Evolutionary conservation across 2,888 invertebrate species (phyloP).

Genomic region (Mesodorylaimus sp.): DNA sequence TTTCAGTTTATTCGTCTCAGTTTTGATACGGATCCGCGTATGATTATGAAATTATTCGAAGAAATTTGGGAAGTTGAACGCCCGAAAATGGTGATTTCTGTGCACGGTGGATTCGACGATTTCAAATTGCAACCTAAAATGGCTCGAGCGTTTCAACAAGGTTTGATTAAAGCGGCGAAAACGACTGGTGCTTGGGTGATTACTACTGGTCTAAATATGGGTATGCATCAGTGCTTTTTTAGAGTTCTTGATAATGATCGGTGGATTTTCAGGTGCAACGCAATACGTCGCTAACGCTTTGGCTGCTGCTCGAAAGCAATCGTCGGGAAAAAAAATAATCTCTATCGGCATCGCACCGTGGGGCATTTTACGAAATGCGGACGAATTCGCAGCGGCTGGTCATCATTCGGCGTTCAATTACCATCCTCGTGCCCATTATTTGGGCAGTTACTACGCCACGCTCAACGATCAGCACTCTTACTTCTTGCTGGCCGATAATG

Average conservation of each 20-base stretch:
- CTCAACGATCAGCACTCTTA: constrained; percentile 92
- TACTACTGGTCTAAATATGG: constrained; percentile 46
- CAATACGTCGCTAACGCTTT: constrained; percentile 87
- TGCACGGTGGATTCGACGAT: constrained; percentile 91
- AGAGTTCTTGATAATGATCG: too few species aligned
- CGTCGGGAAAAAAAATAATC: constrained; percentile 41
- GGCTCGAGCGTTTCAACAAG: constrained; percentile 80
- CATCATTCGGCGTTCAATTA: constrained; percentile 12
- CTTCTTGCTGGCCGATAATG: constrained; percentile 94
- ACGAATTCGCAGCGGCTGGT: too few species aligned
- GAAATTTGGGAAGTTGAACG: constrained; percentile 85
- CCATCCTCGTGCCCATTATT: constrained; percentile 23
- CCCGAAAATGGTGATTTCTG: constrained; percentile 87
- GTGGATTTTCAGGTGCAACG: constrained; percentile 52
- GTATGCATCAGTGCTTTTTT: constrained; percentile 19
- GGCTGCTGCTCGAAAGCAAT: constrained; percentile 38
- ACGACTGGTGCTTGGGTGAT: constrained; percentile 97
- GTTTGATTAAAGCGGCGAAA: constrained; percentile 83
- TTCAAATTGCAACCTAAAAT: constrained; percentile 88
- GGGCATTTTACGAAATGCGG: too few species aligned
- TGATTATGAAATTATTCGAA: constrained; percentile 73
- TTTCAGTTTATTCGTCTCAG: constrained; percentile 86
- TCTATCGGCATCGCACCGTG: constrained; percentile 95
- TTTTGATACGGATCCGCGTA: constrained; percentile 81
- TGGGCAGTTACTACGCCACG: constrained; percentile 55